phyloP scores from a whole-genome alignment of 2,113 vertebrate species.

The Apaloderma vittatum region DNA sequence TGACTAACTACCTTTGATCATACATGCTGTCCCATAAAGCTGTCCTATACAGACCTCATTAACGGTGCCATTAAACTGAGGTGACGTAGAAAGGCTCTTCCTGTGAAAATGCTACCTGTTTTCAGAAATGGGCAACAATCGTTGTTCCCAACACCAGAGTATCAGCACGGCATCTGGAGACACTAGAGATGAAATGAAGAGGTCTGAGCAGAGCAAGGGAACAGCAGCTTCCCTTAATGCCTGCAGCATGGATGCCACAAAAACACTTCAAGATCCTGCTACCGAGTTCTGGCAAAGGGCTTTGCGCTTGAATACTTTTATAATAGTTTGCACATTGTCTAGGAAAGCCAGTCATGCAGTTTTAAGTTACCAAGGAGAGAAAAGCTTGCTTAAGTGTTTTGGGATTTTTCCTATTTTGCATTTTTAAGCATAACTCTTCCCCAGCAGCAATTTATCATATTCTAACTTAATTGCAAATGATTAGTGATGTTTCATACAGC shows the following conservation, averaged over 20 bases:
- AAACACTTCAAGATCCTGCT: conserved; percentile 56
- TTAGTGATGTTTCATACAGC: not conserved
- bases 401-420: not conserved
- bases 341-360: conserved; percentile 2
- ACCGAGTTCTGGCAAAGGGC: conserved; percentile 40
- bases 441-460: not conserved
- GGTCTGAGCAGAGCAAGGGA: not conserved
- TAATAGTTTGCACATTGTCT: conserved; percentile 69
- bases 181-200: not conserved
- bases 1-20: not conserved
- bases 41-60: not conserved
- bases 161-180: not conserved
- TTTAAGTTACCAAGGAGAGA: conserved; percentile 16
- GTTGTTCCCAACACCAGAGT: not conserved
- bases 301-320: conserved; percentile 43
- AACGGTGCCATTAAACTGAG: not conserved
- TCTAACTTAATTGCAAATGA: not conserved
- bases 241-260: conserved; percentile 36
- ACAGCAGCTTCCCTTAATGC: conserved; percentile 20
- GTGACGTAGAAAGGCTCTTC: not conserved
- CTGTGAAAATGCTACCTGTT: not conserved
- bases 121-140: not conserved
- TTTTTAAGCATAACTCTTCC: not conserved
- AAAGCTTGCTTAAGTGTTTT: not conserved
- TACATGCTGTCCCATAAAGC: not conserved